Evolutionary conservation across 2,888 invertebrate species (phyloP).

Genomic region (Acanthococcus lagerstroemiae): DNA sequence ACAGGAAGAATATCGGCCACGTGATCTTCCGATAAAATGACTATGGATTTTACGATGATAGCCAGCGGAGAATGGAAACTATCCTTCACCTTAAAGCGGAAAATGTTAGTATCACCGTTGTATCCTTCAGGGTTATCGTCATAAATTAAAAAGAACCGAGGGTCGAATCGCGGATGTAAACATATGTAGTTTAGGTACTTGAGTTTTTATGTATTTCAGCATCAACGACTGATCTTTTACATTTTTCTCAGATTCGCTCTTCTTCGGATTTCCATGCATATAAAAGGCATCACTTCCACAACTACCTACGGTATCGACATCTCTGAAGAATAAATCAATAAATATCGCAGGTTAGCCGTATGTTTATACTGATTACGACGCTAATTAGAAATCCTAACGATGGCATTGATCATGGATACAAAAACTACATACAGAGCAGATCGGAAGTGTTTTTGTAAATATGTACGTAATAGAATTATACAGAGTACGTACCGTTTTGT

Average conservation of each 20-base stretch:
- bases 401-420: too few species aligned
- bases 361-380: too few species aligned
- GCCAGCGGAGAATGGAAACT: conserved; percentile 84
- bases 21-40: conserved; percentile 75
- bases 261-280: conserved; percentile 14
- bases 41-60: conserved; percentile 77
- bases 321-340: not conserved
- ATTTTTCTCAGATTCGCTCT: conserved; percentile 37
- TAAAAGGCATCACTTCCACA: not conserved
- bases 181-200: too few species aligned
- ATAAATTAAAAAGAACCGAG: too few species aligned
- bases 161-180: too few species aligned
- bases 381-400: too few species aligned
- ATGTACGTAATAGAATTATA: too few species aligned
- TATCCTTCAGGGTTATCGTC: too few species aligned
- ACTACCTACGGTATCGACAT: not conserved
- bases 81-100: conserved; percentile 58
- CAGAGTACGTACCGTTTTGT: conserved; percentile 46
- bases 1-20: conserved; percentile 81
- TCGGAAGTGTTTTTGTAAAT: too few species aligned
- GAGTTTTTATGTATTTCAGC: conserved; percentile 66
- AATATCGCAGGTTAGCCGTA: too few species aligned
- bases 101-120: not conserved
- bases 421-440: too few species aligned
- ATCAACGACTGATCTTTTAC: conserved; percentile 56